A percentile compares a stretch with the other conserved stretches of the same genome.
Conservation (phyloP, 2,888 invertebrate species). For the Neoascia interrupta region DNA sequence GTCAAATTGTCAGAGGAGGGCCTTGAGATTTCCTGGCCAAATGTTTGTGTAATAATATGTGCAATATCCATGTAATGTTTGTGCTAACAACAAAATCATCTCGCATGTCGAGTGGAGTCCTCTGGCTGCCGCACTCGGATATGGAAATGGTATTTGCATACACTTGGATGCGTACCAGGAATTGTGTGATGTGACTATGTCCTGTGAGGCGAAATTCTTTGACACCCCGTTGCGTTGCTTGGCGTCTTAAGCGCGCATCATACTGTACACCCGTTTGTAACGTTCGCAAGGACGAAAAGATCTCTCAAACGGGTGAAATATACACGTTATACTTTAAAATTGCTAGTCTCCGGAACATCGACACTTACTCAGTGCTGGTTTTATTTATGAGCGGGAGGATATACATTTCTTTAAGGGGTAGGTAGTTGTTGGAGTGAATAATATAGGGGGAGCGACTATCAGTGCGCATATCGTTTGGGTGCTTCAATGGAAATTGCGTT, state of each 20-base stretch:
- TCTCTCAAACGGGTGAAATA: slow-evolving; percentile 37
- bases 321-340: slow-evolving; percentile 47
- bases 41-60: slow-evolving; percentile 51
- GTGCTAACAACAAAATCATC: slow-evolving; percentile 62
- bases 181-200: slow-evolving; percentile 2
- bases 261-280: neutral
- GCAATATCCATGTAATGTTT: slow-evolving; percentile 58
- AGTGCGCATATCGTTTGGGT: slow-evolving; percentile 47
- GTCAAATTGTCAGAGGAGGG: slow-evolving; percentile 58
- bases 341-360: slow-evolving; percentile 42
- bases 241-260: slow-evolving; percentile 6
- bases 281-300: slow-evolving; percentile 29
- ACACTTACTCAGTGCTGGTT: slow-evolving; percentile 23
- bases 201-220: neutral
- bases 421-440: no score
- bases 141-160: slow-evolving; percentile 35
- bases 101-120: slow-evolving; percentile 46
- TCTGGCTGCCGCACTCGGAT: slow-evolving; percentile 7
- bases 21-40: slow-evolving; percentile 60
- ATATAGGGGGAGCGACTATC: slow-evolving; percentile 37
- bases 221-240: slow-evolving; percentile 16
- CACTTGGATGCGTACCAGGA: neutral
- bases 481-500: slow-evolving; percentile 19
- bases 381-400: slow-evolving; percentile 40
- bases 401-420: neutral